Evolutionary conservation across 2,113 vertebrate genomes (phyloP).

Genomic region (Callorhinus ursinus): DNA sequence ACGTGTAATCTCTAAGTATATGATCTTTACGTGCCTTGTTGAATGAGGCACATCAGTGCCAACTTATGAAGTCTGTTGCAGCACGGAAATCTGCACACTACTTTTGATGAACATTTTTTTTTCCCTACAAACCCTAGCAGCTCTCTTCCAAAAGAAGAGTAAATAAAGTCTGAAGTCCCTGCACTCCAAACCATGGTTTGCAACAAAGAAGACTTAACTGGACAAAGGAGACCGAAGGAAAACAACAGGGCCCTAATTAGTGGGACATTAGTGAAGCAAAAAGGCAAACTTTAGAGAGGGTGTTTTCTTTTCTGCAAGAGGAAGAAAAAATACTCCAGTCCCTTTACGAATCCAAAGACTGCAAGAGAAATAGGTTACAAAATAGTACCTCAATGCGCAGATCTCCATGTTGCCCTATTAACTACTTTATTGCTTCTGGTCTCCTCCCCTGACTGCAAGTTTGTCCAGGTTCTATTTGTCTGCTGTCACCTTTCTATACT

Average conservation of each 20-base stretch:
- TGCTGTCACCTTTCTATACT: not conserved
- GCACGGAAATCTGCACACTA: not conserved
- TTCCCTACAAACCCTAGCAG: not conserved
- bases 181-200: not conserved
- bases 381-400: not conserved
- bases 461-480: not conserved
- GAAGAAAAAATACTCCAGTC: not conserved
- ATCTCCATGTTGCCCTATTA: rapidly evolving
- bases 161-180: not conserved
- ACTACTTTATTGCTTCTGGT: not conserved
- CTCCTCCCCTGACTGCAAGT: not conserved
- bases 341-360: not conserved
- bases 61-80: not conserved
- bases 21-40: not conserved
- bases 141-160: not conserved
- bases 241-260: rapidly evolving
- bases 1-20: not conserved
- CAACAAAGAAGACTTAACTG: not conserved
- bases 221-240: not conserved
- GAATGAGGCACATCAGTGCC: not conserved
- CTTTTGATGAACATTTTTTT: not conserved
- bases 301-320: not conserved
- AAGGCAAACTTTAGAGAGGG: not conserved
- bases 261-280: not conserved
- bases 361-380: not conserved